A percentile compares a stretch with the other conserved stretches of the same genome.
Evolutionary conservation across 2,113 vertebrate species (phyloP).

Genomic region (Phalacrocorax carbo): DNA sequence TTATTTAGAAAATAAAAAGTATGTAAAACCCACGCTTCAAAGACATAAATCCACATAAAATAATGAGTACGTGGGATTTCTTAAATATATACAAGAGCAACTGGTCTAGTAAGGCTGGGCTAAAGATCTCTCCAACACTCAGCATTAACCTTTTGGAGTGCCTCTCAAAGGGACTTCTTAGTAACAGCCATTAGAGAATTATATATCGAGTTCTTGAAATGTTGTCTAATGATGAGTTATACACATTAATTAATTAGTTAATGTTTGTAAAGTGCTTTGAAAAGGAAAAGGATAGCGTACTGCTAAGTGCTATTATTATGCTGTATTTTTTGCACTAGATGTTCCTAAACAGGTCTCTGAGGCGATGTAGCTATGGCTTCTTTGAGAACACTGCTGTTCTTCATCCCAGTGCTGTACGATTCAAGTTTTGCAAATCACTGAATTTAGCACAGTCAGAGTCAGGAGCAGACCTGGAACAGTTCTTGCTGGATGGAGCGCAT

Average conservation of each 20-base stretch:
- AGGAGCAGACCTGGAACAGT: background rate
- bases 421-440: background rate
- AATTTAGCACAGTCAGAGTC: background rate
- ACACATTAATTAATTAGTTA: slow-evolving; percentile 22
- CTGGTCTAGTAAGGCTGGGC: background rate
- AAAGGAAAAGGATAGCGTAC: background rate
- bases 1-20: background rate
- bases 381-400: background rate
- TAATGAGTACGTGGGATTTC: background rate
- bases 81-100: background rate
- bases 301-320: background rate
- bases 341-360: background rate
- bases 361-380: background rate
- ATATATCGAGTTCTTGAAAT: background rate
- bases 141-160: slow-evolving; percentile 1
- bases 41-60: background rate
- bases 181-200: slow-evolving; percentile 3
- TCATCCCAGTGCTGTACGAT: background rate
- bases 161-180: slow-evolving; percentile 6
- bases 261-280: background rate
- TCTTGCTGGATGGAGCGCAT: background rate
- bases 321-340: background rate
- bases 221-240: background rate
- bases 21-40: background rate
- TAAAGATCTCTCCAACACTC: background rate